phyloP scores from a whole-genome alignment of 1,140 invertebrate species.

The Ctenoplectra terminalis region DNA sequence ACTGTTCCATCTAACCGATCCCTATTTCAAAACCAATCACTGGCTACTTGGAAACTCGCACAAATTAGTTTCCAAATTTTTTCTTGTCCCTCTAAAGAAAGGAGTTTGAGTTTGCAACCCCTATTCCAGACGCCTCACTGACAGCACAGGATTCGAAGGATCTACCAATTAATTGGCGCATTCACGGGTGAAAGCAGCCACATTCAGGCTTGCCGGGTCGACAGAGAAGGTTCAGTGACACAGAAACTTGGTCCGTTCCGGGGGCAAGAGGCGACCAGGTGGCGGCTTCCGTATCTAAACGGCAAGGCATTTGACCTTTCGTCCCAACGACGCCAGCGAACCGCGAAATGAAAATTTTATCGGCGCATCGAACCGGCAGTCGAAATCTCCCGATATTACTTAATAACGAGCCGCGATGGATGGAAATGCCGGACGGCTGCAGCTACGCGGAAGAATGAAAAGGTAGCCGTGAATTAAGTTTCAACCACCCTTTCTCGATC shows the following conservation, averaged over 20 bases:
- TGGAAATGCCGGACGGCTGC: constrained; percentile 14
- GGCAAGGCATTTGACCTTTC: constrained; percentile 53
- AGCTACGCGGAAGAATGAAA: constrained; percentile 59
- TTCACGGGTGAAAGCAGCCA: constrained; percentile 34
- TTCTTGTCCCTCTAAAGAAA: not conserved
- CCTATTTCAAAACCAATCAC: no score
- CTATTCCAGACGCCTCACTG: not conserved
- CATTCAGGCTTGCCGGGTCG: not conserved
- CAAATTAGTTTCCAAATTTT: not conserved
- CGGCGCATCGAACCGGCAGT: constrained; percentile 71
- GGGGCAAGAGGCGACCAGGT: constrained; percentile 15
- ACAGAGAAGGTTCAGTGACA: constrained; percentile 11
- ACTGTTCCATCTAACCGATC: no score
- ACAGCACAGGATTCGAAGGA: not conserved
- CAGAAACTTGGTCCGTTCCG: constrained; percentile 27
- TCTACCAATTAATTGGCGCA: constrained; percentile 58
- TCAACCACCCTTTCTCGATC: not conserved
- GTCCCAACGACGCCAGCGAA: constrained; percentile 64
- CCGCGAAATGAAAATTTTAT: constrained; percentile 81
- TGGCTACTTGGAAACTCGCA: no score
- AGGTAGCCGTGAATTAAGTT: constrained; percentile 25
- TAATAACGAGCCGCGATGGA: constrained; percentile 72
- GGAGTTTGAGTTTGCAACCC: no score
- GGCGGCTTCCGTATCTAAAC: constrained; percentile 34
- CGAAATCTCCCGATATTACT: constrained; percentile 74